Percentiles rank a stretch among this genome's conserved stretches.
Conservation (phyloP, 2,888 invertebrate species). For the Philhelius pedissequus region DNA sequence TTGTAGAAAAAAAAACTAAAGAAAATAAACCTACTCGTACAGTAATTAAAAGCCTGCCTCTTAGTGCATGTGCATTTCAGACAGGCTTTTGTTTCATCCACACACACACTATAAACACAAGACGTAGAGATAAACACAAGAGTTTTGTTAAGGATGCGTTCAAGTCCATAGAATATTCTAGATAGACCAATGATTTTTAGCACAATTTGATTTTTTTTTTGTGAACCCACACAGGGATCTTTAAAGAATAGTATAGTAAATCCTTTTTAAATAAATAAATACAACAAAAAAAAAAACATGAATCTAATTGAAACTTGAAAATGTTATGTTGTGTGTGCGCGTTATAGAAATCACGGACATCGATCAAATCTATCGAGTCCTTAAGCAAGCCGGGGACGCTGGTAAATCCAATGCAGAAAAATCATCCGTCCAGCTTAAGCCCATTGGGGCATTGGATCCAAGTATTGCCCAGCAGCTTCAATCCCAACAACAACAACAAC, state of each 20-base stretch:
- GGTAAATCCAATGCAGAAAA: constrained; percentile 73
- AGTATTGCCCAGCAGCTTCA: constrained; percentile 57
- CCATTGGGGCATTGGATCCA: constrained; percentile 62
- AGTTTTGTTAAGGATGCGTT: constrained; percentile 33
- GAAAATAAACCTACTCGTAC: too few species aligned
- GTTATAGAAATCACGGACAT: constrained; percentile 82
- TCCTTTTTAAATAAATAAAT: constrained; percentile 38
- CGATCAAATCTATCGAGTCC: constrained; percentile 96
- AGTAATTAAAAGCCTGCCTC: constrained; percentile 55
- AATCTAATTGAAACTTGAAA: constrained; percentile 21
- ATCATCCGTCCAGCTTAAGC: constrained; percentile 73
- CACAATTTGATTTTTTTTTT: constrained; percentile 31
- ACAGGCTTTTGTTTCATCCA: constrained; percentile 38
- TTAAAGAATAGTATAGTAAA: background rate
- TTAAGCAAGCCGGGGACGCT: constrained; percentile 93
- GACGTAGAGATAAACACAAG: constrained; percentile 27
- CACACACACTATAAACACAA: background rate
- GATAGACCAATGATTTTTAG: constrained; percentile 24
- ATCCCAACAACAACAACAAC: too few species aligned
- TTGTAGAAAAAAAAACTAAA: constrained; percentile 4
- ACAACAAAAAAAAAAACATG: constrained; percentile 55
- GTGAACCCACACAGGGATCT: background rate
- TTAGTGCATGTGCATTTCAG: constrained; percentile 68
- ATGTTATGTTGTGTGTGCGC: constrained; percentile 57
- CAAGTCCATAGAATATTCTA: background rate